These are phyloP conservation scores for Drosophila ohnishii DNA, from an alignment of 1,140 invertebrate species.

Conservation along the genomic window DNA sequence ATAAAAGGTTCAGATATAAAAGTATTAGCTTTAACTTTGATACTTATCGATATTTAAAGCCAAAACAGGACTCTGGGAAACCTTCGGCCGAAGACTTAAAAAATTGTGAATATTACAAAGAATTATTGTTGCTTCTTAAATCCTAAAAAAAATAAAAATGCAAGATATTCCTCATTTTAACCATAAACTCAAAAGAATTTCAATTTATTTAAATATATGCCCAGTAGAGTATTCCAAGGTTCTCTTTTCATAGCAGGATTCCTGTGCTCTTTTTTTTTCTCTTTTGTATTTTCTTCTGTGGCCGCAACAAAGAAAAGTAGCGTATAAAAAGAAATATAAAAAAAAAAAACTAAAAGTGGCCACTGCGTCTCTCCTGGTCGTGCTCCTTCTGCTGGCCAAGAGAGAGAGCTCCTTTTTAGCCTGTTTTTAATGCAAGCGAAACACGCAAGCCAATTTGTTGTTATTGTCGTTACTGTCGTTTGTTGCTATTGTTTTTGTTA, in stretches of 20 bases:
- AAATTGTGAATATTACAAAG: background rate
- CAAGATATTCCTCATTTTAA: background rate
- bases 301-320: constrained; percentile 35
- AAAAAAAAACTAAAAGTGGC: constrained; percentile 62
- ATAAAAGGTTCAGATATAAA: background rate
- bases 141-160: background rate
- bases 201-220: constrained; percentile 1
- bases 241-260: background rate
- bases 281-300: constrained; percentile 1
- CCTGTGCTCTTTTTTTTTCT: background rate
- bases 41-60: background rate
- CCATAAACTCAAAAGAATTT: background rate
- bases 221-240: constrained; percentile 5
- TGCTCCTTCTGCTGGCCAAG: constrained; percentile 36
- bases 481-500: constrained; percentile 33
- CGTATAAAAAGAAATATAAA: constrained; percentile 9
- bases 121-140: background rate
- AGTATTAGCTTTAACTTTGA: background rate
- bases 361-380: constrained; percentile 17
- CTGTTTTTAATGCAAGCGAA: constrained; percentile 62
- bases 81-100: background rate
- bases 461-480: constrained; percentile 26
- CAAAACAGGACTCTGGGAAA: background rate
- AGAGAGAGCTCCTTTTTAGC: constrained; percentile 16
- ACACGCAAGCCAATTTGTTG: constrained; percentile 76